These are phyloP conservation scores for Tetramorium alpestre DNA, from an alignment of 1,140 invertebrate species.

Conservation along the genomic window DNA sequence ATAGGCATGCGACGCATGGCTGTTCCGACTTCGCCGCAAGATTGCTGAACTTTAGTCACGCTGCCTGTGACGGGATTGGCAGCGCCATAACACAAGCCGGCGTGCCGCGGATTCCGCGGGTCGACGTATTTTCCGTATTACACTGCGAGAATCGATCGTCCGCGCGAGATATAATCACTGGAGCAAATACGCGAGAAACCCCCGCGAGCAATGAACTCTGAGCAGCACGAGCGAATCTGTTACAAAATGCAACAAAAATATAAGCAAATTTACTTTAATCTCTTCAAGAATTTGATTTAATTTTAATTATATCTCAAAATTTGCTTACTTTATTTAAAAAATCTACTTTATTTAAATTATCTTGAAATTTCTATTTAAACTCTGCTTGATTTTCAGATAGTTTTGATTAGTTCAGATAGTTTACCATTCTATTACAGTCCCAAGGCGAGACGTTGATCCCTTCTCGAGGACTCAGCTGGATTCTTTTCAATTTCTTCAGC, in stretches of 20 bases:
- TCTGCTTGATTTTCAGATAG: not conserved
- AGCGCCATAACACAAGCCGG: not conserved
- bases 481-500: not conserved
- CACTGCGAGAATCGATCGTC: not conserved
- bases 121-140: not conserved
- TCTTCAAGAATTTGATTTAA: not conserved
- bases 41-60: conserved; percentile 61
- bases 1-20: not conserved
- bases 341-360: not conserved
- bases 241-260: not conserved
- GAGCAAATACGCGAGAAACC: not conserved
- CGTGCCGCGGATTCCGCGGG: not conserved
- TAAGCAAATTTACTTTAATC: not conserved
- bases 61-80: not conserved
- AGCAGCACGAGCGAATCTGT: not conserved
- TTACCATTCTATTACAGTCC: not conserved
- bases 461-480: not conserved
- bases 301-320: no score
- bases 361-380: not conserved
- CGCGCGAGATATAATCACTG: not conserved
- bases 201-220: not conserved
- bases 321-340: no score
- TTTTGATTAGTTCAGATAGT: no score
- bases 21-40: conserved; percentile 33
- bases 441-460: not conserved